Evolutionary conservation across 2,113 vertebrate genomes (phyloP).

Genomic region (Dasypus novemcinctus): DNA sequence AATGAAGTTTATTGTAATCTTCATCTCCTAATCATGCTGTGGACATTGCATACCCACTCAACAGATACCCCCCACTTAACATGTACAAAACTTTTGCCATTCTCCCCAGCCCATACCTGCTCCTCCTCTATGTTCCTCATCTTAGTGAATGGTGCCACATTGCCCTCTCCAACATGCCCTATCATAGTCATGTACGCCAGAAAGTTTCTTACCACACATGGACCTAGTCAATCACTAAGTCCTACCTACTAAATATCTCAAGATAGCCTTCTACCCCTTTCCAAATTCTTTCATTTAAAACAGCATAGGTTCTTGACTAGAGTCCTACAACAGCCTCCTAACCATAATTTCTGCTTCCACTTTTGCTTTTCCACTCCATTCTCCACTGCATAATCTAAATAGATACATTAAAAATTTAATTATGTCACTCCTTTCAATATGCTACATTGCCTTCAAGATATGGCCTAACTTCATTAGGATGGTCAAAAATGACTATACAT

Average conservation of each 20-base stretch:
- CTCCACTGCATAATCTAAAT: background rate
- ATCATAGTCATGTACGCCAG: background rate
- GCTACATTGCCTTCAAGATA: background rate
- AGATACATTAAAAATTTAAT: background rate
- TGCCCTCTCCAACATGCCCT: background rate
- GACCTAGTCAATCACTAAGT: background rate
- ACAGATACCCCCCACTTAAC: background rate
- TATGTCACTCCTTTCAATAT: background rate
- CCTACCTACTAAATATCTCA: background rate
- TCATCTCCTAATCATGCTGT: background rate
- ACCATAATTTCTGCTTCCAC: background rate
- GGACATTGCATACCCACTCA: background rate
- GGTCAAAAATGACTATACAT: background rate
- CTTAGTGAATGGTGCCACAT: background rate
- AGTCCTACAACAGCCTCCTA: background rate
- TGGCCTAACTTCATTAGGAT: background rate
- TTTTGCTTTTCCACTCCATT: background rate
- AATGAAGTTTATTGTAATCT: background rate
- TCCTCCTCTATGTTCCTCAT: background rate
- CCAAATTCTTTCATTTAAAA: background rate
- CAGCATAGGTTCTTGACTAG: background rate
- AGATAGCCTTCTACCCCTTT: background rate
- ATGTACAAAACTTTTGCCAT: background rate
- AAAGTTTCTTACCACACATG: background rate
- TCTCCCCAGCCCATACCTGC: background rate